A percentile compares a stretch with the other conserved stretches of the same genome.
phyloP scores from a whole-genome alignment of 1,140 invertebrate species.

The Euura lappo region DNA sequence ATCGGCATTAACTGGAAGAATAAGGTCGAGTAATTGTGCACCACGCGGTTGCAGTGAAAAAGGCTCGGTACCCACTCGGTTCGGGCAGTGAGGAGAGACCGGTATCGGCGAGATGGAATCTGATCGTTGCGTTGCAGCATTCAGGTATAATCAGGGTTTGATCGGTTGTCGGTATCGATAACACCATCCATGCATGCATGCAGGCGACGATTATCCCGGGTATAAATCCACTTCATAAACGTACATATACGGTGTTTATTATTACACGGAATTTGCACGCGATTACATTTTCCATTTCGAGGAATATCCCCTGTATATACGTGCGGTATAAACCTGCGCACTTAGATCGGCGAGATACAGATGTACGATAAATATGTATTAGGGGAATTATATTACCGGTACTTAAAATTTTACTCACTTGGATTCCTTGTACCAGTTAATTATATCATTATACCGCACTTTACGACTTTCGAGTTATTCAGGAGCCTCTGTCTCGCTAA shows the following conservation, averaged over 20 bases:
- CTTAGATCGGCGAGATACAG: too few relatives aligned
- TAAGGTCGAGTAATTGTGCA: background rate
- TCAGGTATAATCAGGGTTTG: constrained; percentile 19
- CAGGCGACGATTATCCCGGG: constrained; percentile 6
- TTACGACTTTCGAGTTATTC: background rate
- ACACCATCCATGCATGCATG: constrained; percentile 20
- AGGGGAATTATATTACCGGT: background rate
- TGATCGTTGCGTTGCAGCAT: constrained; percentile 10
- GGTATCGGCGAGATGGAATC: background rate
- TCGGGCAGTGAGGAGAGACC: background rate
- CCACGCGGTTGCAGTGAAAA: constrained; percentile 8
- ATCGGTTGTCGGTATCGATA: constrained; percentile 23
- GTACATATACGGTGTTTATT: constrained; percentile 13
- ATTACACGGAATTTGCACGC: constrained; percentile 8
- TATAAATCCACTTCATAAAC: background rate
- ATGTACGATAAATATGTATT: too few relatives aligned
- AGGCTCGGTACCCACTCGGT: background rate
- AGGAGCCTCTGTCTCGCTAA: background rate
- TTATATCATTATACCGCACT: background rate
- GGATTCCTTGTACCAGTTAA: background rate
- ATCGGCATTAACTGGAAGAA: background rate
- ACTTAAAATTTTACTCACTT: background rate
- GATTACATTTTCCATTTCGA: background rate
- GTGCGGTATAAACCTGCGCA: too few relatives aligned
- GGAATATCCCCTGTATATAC: background rate